Evolutionary conservation across 2,797 vertebrate species (phyloP).

Genomic region (Lepus townsendii): DNA sequence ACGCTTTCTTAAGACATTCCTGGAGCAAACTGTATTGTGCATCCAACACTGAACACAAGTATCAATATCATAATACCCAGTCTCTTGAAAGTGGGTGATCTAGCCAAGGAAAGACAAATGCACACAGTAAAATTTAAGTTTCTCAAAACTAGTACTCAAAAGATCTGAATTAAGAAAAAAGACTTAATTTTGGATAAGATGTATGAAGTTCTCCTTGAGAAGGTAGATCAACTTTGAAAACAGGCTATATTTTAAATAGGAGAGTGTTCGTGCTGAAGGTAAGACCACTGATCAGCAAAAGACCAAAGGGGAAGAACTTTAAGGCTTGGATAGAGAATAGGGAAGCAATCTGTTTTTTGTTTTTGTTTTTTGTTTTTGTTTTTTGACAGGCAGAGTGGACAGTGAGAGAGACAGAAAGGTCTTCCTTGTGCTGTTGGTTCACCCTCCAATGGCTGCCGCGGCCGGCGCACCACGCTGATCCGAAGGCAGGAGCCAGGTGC

Average conservation of each 20-base stretch:
- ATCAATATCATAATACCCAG: background rate
- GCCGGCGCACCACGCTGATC: no score
- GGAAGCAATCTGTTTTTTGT: background rate
- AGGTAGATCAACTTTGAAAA: background rate
- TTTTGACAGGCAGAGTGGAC: no score
- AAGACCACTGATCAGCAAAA: background rate
- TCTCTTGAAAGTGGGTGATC: background rate
- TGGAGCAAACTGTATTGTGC: background rate
- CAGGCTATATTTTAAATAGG: background rate
- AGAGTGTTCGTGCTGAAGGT: background rate
- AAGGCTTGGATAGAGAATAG: background rate
- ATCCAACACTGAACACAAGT: background rate
- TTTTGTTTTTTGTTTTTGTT: no score
- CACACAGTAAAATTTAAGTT: constrained; percentile 4
- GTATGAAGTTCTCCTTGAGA: background rate
- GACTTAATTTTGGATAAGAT: background rate
- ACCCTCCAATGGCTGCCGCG: no score
- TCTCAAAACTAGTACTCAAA: background rate
- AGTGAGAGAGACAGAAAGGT: no score
- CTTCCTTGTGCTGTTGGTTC: no score
- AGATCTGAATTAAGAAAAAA: background rate
- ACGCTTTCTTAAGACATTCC: background rate
- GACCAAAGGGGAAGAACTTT: background rate
- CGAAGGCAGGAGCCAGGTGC: no score
- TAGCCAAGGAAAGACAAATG: background rate